Evolutionary conservation across 2,888 invertebrate species (phyloP).

Genomic region (Onchidella celtica): DNA sequence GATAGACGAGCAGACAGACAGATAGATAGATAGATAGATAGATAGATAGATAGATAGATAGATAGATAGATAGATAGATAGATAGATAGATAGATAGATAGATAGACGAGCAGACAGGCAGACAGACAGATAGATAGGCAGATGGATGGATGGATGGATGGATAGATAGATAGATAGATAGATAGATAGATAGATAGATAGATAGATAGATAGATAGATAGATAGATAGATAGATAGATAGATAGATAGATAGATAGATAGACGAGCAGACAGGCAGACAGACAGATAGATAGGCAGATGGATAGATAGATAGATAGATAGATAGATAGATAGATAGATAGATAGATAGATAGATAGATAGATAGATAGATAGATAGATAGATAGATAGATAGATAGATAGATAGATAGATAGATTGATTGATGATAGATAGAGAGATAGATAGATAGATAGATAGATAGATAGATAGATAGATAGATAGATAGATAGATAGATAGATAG

Average conservation of each 20-base stretch:
- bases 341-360: neutral
- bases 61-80: constrained; percentile 11
- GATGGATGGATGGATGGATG: neutral
- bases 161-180: neutral
- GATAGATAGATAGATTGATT: neutral
- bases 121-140: constrained; percentile 5
- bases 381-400: neutral
- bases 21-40: neutral
- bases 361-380: neutral
- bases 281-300: neutral
- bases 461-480: neutral
- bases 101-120: constrained; percentile 7
- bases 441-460: neutral
- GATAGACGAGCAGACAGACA: no score
- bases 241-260: neutral
- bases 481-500: neutral
- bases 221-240: neutral
- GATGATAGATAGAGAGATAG: neutral
- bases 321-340: neutral
- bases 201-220: neutral
- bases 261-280: neutral
- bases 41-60: neutral
- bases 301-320: neutral
- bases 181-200: neutral
- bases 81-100: constrained; percentile 12